A percentile compares a stretch with the other conserved stretches of the same genome.
These are phyloP conservation scores for Thera obeliscata DNA, from an alignment of 2,888 invertebrate genomes.

Conservation along the genomic window DNA sequence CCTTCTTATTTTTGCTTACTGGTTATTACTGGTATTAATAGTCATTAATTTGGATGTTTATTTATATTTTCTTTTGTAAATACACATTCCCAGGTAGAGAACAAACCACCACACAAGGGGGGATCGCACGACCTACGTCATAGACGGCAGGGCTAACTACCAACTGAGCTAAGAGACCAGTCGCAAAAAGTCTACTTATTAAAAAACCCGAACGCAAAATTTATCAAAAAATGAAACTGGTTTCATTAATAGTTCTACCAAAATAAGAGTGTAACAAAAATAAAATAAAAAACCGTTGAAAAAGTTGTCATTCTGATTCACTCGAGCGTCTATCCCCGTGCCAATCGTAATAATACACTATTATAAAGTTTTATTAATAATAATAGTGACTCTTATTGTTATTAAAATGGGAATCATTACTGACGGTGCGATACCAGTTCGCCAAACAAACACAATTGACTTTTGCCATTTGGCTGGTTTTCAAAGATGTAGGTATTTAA, in stretches of 20 bases:
- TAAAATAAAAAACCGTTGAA: conserved; percentile 62
- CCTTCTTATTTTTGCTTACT: no score
- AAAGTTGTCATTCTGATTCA: conserved; percentile 75
- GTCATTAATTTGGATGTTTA: no score
- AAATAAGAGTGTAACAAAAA: conserved; percentile 52
- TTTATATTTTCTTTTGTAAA: no score
- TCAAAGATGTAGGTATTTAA: conserved; percentile 77
- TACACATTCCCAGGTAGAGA: no score
- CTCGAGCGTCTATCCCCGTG: conserved; percentile 79
- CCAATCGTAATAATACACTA: conserved; percentile 67
- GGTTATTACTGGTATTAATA: no score
- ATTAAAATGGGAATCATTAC: conserved; percentile 70
- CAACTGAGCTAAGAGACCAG: no score
- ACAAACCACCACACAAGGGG: no score
- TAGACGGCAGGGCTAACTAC: no score
- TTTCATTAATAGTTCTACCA: not conserved
- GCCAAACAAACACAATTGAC: conserved; percentile 75
- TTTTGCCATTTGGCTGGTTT: conserved; percentile 77
- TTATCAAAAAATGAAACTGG: not conserved
- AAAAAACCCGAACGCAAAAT: no score
- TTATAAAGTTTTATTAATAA: conserved; percentile 69
- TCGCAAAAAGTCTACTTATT: no score
- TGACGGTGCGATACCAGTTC: conserved; percentile 57
- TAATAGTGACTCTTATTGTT: conserved; percentile 72
- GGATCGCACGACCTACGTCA: no score